Percentiles rank a stretch among this genome's conserved stretches.
Evolutionary conservation across 2,797 vertebrate species (phyloP).

Genomic region (Cephalopachus bancanus): DNA sequence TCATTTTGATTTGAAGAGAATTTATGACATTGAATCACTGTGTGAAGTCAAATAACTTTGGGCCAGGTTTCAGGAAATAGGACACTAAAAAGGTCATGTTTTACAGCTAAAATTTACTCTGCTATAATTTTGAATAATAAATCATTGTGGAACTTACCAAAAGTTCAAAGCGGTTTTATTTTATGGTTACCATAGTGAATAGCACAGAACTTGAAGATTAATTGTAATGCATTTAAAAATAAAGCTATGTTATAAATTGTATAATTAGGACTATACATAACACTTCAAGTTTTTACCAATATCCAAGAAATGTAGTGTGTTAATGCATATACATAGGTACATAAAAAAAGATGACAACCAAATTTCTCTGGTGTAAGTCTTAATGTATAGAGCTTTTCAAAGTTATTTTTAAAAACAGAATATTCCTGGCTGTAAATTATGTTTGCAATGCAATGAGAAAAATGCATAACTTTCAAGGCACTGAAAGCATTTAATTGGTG

Average conservation of each 20-base stretch:
- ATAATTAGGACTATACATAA: conserved; percentile 48
- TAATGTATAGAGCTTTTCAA: conserved; percentile 57
- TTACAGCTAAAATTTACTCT: conserved; percentile 80
- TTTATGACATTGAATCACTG: conserved; percentile 61
- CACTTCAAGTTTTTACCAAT: conserved; percentile 66
- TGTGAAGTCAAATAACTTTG: conserved; percentile 68
- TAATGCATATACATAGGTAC: conserved; percentile 52
- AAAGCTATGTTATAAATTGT: conserved; percentile 57
- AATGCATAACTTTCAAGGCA: conserved; percentile 2
- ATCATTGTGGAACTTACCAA: conserved; percentile 54
- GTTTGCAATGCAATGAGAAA: not conserved
- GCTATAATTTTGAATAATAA: conserved; percentile 80
- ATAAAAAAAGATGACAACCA: conserved; percentile 68
- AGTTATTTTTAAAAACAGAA: conserved; percentile 20
- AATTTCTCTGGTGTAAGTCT: conserved; percentile 53
- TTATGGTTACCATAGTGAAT: conserved; percentile 51
- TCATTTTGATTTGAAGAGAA: conserved; percentile 67
- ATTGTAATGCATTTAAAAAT: conserved; percentile 74
- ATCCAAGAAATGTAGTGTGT: not conserved
- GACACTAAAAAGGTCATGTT: conserved; percentile 78
- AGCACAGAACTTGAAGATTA: conserved; percentile 68
- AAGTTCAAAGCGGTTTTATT: conserved; percentile 68
- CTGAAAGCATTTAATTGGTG: conserved; percentile 45
- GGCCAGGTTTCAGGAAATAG: conserved; percentile 74
- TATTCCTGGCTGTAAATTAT: conserved; percentile 53